phyloP scores from a whole-genome alignment of 2,888 invertebrate species.

The Seira ritae region DNA sequence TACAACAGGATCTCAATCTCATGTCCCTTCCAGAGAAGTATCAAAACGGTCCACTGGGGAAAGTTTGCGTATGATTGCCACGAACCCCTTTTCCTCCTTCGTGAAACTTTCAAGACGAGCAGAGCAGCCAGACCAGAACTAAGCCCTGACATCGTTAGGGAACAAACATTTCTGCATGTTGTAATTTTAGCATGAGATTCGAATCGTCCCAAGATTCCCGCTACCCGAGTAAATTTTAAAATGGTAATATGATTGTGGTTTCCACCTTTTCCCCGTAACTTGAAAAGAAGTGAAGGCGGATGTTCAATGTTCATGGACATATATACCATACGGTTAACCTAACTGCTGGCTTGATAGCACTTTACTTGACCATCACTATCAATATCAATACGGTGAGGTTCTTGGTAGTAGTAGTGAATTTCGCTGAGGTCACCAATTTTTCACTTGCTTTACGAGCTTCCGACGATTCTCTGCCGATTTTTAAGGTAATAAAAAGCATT shows the following conservation, averaged over 20 bases:
- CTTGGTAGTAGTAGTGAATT: slow-evolving; percentile 7
- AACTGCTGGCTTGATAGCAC: no score
- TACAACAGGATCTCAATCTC: slow-evolving; percentile 50
- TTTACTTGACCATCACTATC: no score
- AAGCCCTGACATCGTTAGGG: slow-evolving; percentile 41
- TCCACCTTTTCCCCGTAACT: slow-evolving; percentile 52
- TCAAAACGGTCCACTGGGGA: slow-evolving; percentile 53
- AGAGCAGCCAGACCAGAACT: no score
- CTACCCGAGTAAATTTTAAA: not conserved
- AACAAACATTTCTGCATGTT: slow-evolving; percentile 38
- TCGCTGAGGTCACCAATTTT: slow-evolving; percentile 50
- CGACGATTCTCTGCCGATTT: slow-evolving; percentile 55
- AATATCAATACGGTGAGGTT: no score
- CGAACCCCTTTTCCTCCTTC: slow-evolving; percentile 31
- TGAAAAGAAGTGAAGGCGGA: not conserved
- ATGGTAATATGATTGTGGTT: slow-evolving; percentile 24
- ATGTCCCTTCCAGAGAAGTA: slow-evolving; percentile 38
- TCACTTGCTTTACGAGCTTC: slow-evolving; percentile 54
- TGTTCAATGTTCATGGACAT: no score
- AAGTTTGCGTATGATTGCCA: slow-evolving; percentile 39
- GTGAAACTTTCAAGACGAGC: not conserved
- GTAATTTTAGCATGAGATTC: no score
- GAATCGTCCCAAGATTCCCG: no score
- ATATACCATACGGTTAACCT: no score
- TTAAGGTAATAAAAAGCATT: slow-evolving; percentile 53